Conservation (phyloP, 2,113 vertebrate species). For the Podiceps cristatus region DNA sequence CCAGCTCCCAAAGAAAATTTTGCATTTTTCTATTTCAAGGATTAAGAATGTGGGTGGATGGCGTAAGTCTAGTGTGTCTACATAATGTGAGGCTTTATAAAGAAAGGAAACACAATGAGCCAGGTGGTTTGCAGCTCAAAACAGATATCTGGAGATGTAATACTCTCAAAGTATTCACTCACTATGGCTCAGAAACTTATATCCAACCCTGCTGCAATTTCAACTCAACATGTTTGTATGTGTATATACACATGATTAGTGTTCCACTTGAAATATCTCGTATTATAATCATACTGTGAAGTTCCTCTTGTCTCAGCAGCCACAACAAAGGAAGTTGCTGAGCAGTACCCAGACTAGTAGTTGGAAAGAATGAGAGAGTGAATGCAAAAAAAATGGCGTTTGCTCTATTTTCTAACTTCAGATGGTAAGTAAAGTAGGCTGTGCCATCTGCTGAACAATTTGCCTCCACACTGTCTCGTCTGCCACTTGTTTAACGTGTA, state of each 20-base stretch:
- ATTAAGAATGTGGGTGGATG: neutral
- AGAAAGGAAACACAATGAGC: neutral
- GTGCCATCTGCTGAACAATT: conserved; percentile 63
- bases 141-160: neutral
- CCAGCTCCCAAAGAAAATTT: neutral
- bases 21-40: neutral
- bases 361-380: neutral
- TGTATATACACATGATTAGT: neutral
- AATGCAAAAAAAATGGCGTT: neutral
- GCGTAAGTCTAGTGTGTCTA: neutral
- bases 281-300: neutral
- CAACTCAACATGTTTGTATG: neutral
- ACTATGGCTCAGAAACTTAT: neutral
- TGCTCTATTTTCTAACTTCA: conserved; percentile 26
- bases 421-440: conserved; percentile 19
- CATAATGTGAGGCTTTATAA: neutral
- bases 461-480: conserved; percentile 22
- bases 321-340: neutral
- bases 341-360: neutral
- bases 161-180: neutral
- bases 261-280: neutral
- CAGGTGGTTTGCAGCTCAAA: neutral
- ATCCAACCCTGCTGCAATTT: neutral
- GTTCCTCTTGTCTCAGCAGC: neutral
- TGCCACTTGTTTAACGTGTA: conserved; percentile 27